Base-by-base conservation (phyloP, 2,113 vertebrate genomes). In the Australoheros scitulus region DNA sequence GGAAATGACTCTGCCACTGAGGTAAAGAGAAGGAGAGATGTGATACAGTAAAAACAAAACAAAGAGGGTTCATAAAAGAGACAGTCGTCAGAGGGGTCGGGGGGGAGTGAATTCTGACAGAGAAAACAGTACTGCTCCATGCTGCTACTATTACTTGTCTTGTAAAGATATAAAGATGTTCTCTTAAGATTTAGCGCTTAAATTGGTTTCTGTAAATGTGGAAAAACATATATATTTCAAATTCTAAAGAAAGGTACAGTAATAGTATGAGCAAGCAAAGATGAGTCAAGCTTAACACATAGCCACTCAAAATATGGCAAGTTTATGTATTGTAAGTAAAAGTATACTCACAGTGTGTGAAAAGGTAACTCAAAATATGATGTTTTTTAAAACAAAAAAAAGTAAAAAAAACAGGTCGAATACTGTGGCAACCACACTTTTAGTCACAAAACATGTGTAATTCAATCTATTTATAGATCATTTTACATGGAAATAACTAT, bases 21-120 rank as follows among this genome's bases (percentile, higher is more conserved):
- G 43, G 65, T 7, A 70, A 70, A 29, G 24, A 29, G 24, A 50
- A 11, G 3, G 43, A 70, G 10, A 63, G 65, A 70, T 29, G 24
- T 50, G 43, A 29, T 50, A 18, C 11, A 70, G 63, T 60, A 11
- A 83, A 64, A 24, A 61, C 22, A 10, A 70, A 76, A 79, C 52
- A 85, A 57, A 72, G 20, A 43, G 1, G 36, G 72, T 57, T 82
- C 63, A 63, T 61, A 26, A 15, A 60, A 50, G 55, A 83, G 64
- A 56, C 83, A 60, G 20, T 64, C 11, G 5, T 32, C 65, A 22
- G 24, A 15, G 50, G 24, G 65, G 5, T 32, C 43, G 41, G 24
- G 22, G 41, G 65, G 65, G 24, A 15, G 50, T 70, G 24, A 29
- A 50, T 70, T 29, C 24, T 70, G 41, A 70, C 41, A 70, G 64